Evolutionary conservation across 1,140 invertebrate species (phyloP), one percentile per base, ranked within the genome.

Genomic region (Lysiphlebus fabarum): DNA sequence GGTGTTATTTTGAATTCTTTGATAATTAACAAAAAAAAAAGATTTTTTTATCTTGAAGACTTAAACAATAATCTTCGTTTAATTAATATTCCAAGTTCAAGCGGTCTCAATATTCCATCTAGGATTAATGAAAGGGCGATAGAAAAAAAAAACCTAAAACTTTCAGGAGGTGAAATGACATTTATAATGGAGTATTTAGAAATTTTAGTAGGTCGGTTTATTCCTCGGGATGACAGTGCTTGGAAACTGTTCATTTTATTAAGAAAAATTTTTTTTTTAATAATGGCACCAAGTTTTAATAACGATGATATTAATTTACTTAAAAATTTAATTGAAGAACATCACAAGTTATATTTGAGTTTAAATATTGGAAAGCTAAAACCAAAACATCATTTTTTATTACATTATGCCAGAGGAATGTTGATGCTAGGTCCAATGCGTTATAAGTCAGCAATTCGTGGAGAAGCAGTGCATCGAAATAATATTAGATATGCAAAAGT

Each of bases 111-210:
- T 44, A 48, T 64, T 48, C 26, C 45, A 26, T 48, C 54, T 36
- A 53, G 54, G n/a, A 58, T 62, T 17, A 45, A 26, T 26, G 1
- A 26, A 36, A 34, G 48, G 33, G 53, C 63, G 36, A 34, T 60
- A 14, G 26, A 41, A n/a, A 63, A 58, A 36, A 55, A 45, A 36
- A 49, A 11, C 7, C 41, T 59, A 14, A 60, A 38, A 34, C 43
- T 57, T 14, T 55, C 56, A 42, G 62, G 49, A n/a, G 45, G 43
- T 47, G 47, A 60, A 50, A 63, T 63, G 57, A 49, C 53, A 43
- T 42, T 45, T 10, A 45, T 63, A 10, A 59, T 63, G 5, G 47
- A 37, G 14, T 49, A 63, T 50, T 45, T 63, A 34, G 57, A 56
- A 5, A 50, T 62, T 7, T 34, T 58, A 5, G n/a, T 62, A 26